phyloP scores from a whole-genome alignment of 2,113 vertebrate species.

The Crypturellus undulatus region DNA sequence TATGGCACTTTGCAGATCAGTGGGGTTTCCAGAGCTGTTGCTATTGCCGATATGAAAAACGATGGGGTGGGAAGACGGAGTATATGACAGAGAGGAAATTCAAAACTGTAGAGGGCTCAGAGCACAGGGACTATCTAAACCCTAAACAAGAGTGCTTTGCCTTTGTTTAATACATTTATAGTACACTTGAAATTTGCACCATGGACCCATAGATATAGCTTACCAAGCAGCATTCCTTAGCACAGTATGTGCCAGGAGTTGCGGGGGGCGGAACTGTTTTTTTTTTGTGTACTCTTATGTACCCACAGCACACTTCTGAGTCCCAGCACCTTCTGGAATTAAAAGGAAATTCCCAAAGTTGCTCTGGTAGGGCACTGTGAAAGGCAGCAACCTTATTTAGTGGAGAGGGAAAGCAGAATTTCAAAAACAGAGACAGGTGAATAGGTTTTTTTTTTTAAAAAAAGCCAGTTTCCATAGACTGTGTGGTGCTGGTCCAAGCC shows the following conservation, averaged over 20 bases:
- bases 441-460: too few relatives aligned
- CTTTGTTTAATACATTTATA: not conserved
- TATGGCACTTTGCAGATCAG: not conserved
- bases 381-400: not conserved
- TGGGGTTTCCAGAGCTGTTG: not conserved
- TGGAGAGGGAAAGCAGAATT: not conserved
- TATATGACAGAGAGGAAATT: not conserved
- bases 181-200: not conserved
- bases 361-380: not conserved
- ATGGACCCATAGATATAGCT: not conserved
- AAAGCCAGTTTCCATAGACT: too few relatives aligned
- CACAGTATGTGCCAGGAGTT: not conserved
- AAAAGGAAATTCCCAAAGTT: not conserved
- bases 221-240: not conserved
- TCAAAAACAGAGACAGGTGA: not conserved
- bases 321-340: not conserved
- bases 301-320: not conserved
- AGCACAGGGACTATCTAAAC: not conserved
- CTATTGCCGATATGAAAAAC: not conserved
- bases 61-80: not conserved
- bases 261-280: too few relatives aligned
- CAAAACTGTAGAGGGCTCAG: not conserved
- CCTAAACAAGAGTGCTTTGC: not conserved
- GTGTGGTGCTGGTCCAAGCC: too few relatives aligned
- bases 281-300: too few relatives aligned